Conservation (phyloP, 92 coral and sea anemone species). For the Parazoanthus swiftii region DNA sequence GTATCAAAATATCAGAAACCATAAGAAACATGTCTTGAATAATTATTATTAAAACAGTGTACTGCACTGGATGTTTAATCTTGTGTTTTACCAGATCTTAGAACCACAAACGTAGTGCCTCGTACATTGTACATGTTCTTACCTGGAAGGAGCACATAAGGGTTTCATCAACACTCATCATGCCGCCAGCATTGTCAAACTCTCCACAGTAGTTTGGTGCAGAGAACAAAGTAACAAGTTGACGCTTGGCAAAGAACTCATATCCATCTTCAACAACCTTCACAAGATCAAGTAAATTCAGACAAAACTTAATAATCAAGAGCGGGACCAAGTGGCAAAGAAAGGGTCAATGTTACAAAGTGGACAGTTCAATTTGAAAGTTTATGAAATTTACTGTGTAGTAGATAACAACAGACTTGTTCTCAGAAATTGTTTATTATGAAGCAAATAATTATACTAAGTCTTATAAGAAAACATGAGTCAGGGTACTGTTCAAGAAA, state of each 20-base stretch:
- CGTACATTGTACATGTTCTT: neutral
- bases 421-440: no score
- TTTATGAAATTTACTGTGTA: neutral
- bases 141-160: constrained; percentile 99
- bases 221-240: constrained; percentile 93
- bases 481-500: neutral
- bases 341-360: neutral
- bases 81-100: no score
- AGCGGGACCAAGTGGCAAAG: neutral
- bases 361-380: neutral
- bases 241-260: constrained; percentile 98
- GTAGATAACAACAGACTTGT: neutral
- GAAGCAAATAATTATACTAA: no score
- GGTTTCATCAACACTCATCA: constrained; percentile 99
- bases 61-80: no score
- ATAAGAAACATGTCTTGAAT: no score
- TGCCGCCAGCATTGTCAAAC: constrained; percentile 99
- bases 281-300: no score
- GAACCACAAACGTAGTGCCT: neutral
- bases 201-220: constrained; percentile 99
- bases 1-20: no score
- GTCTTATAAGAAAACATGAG: neutral
- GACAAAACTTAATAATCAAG: neutral
- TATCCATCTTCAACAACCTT: constrained; percentile 99
- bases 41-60: no score